Conservation (phyloP, 1,140 invertebrate species). For the Metopolophium dirhodum region DNA sequence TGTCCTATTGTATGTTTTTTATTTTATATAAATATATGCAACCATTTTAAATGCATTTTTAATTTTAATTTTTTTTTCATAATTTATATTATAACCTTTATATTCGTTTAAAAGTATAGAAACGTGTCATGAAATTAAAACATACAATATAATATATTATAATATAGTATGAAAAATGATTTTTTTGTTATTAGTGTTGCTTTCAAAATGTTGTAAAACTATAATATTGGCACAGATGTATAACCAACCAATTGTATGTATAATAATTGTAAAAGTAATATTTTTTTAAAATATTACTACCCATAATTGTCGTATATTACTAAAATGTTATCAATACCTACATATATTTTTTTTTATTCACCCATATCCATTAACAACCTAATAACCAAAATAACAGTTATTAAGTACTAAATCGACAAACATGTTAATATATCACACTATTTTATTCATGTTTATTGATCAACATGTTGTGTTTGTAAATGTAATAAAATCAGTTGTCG, state of each 20-base stretch:
- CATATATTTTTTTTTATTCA: background rate
- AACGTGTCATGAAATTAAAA: background rate
- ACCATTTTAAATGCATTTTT: background rate
- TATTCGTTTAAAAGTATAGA: background rate
- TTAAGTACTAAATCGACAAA: too few relatives aligned
- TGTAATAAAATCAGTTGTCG: background rate
- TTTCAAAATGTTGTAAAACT: background rate
- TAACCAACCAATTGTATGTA: too few relatives aligned
- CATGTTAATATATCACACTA: background rate
- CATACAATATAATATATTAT: background rate
- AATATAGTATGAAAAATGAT: background rate
- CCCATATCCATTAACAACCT: background rate
- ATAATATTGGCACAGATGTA: too few relatives aligned
- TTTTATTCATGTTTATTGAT: background rate
- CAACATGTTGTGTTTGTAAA: background rate
- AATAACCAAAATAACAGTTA: background rate
- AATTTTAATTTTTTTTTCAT: background rate
- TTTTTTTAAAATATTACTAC: background rate
- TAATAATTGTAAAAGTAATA: background rate
- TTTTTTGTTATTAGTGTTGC: background rate
- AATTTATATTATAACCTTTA: background rate
- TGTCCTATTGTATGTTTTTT: conserved; percentile 8
- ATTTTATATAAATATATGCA: background rate
- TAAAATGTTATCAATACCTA: background rate
- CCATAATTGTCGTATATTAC: background rate